phyloP scores from a whole-genome alignment of 1,140 invertebrate species.

The Papilio glaucus region DNA sequence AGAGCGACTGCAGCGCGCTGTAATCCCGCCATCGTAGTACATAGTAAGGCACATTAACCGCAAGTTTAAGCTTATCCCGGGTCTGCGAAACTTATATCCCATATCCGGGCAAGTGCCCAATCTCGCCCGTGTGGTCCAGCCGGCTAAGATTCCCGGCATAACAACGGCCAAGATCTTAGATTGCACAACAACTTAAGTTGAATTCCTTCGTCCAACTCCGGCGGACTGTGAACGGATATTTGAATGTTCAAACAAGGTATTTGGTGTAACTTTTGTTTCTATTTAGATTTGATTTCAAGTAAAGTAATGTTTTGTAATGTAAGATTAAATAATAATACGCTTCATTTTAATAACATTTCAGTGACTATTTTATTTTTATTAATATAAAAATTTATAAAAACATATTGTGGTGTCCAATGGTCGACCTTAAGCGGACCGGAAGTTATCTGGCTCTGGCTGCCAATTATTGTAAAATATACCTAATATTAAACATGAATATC shows the following conservation, averaged over 20 bases:
- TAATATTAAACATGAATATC: no score
- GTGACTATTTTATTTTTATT: no score
- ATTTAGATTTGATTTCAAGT: conserved; percentile 2
- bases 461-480: no score
- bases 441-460: no score
- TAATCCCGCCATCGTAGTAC: background rate
- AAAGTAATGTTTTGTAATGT: no score
- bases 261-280: conserved; percentile 4
- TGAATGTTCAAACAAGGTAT: conserved; percentile 27
- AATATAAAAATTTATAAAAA: no score
- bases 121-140: conserved; percentile 30
- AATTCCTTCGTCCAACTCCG: conserved; percentile 38
- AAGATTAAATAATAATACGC: no score
- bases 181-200: conserved; percentile 50
- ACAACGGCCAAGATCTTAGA: conserved; percentile 46
- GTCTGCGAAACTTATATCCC: conserved; percentile 35
- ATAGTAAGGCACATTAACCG: conserved; percentile 31
- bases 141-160: conserved; percentile 43
- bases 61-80: conserved; percentile 31
- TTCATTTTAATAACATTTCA: no score
- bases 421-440: no score
- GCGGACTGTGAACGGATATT: conserved; percentile 28
- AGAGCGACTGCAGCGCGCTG: conserved; percentile 10
- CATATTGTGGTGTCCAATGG: no score
- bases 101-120: conserved; percentile 35